phyloP scores from a whole-genome alignment of 2,888 invertebrate genomes.

The Homarus gammarus region DNA sequence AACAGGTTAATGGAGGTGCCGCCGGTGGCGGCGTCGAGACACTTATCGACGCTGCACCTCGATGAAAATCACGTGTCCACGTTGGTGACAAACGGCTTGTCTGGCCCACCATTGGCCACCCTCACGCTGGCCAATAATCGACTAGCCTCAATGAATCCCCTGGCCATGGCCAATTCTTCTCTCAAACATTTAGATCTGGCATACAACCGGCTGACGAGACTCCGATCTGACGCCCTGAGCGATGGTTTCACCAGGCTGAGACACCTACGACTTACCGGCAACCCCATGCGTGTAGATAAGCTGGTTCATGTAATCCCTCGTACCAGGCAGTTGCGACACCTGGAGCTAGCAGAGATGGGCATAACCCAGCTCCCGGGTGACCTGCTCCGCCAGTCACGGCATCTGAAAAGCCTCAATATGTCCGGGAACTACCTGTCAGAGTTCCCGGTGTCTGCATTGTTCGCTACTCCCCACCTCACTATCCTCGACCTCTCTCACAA shows the following conservation, averaged over 20 bases:
- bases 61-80: conserved; percentile 89
- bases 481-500: conserved; percentile 77
- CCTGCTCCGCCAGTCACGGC: conserved; percentile 65
- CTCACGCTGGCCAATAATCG: conserved; percentile 86
- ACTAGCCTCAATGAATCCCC: conserved; percentile 86
- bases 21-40: conserved; percentile 29
- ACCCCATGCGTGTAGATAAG: conserved; percentile 63
- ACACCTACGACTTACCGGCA: conserved; percentile 59
- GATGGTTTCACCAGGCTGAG: conserved; percentile 45
- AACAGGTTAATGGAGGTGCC: conserved; percentile 74
- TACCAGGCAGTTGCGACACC: conserved; percentile 63
- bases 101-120: conserved; percentile 80
- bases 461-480: conserved; percentile 76
- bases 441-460: conserved; percentile 77
- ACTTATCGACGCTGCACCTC: conserved; percentile 80
- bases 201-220: conserved; percentile 84
- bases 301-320: conserved; percentile 60
- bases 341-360: conserved; percentile 60
- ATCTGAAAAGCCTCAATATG: conserved; percentile 77
- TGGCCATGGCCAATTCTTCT: conserved; percentile 86
- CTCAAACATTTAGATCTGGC: conserved; percentile 87
- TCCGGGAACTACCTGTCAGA: conserved; percentile 77
- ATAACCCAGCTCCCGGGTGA: conserved; percentile 59
- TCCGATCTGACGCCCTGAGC: conserved; percentile 45
- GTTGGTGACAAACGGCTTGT: conserved; percentile 76